Percentiles rank a stretch among this genome's conserved stretches.
These are phyloP conservation scores for Camponotus floridanus DNA, from an alignment of 1,140 invertebrate species.

Conservation along the genomic window DNA sequence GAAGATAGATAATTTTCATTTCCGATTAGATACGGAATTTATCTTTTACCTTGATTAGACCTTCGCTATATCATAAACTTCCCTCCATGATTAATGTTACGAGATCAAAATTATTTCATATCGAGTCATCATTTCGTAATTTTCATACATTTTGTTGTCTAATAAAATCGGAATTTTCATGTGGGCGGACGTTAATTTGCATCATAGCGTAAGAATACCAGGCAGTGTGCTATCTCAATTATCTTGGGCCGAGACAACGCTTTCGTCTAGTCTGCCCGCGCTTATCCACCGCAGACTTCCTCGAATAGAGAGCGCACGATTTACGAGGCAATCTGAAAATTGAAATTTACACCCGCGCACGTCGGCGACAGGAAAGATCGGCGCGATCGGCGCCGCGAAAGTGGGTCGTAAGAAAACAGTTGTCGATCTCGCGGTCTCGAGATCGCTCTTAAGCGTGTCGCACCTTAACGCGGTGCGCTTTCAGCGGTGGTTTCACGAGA, in stretches of 20 bases:
- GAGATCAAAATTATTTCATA: neutral
- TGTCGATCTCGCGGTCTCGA: neutral
- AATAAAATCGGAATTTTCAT: conserved; percentile 35
- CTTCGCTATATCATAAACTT: neutral
- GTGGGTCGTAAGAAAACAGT: conserved; percentile 28
- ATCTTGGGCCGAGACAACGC: neutral
- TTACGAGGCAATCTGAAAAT: conserved; percentile 57
- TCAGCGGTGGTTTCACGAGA: neutral
- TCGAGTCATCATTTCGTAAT: neutral
- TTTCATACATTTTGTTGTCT: conserved; percentile 26
- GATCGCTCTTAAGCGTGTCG: conserved; percentile 14
- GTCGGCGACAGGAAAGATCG: neutral
- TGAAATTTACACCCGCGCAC: conserved; percentile 47
- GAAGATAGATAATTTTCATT: neutral
- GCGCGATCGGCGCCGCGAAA: conserved; percentile 23
- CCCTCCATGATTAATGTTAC: neutral
- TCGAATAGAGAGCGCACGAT: conserved; percentile 11
- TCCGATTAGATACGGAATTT: neutral
- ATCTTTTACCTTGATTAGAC: neutral
- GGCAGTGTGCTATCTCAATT: conserved; percentile 42
- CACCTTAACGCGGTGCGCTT: conserved; percentile 10
- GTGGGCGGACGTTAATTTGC: neutral
- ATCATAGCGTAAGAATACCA: conserved; percentile 16
- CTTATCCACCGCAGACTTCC: conserved; percentile 17
- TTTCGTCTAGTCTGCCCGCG: conserved; percentile 6